A percentile compares a stretch with the other conserved stretches of the same genome.
Conservation (phyloP, 2,113 vertebrate genomes). For the Phaethornis superciliosus region DNA sequence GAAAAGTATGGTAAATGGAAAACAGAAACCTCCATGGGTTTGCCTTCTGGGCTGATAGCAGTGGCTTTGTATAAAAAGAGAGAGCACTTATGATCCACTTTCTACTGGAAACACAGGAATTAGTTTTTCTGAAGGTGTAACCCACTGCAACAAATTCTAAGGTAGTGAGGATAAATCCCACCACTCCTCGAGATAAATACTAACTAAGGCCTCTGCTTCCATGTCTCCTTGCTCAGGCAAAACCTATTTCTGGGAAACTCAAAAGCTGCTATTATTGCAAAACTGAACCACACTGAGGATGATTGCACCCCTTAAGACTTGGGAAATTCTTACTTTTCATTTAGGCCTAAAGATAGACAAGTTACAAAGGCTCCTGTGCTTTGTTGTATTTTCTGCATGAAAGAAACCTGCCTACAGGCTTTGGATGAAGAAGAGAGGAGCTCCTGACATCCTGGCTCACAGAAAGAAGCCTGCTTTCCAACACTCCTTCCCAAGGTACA, state of each 20-base stretch:
- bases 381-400: not conserved
- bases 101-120: constrained; percentile 27
- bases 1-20: constrained; percentile 49
- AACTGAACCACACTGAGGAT: not conserved
- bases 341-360: not conserved
- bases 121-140: constrained; percentile 28
- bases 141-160: not conserved
- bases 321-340: not conserved
- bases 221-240: not conserved
- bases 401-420: not conserved
- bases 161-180: not conserved
- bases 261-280: not conserved
- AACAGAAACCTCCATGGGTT: constrained; percentile 58
- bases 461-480: not conserved
- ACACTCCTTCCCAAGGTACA: not conserved
- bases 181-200: not conserved
- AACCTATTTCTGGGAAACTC: not conserved
- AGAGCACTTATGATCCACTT: constrained; percentile 25
- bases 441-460: not conserved
- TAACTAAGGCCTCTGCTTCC: not conserved
- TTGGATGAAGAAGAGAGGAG: not conserved
- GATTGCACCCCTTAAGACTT: not conserved
- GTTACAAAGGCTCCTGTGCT: not conserved
- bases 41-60: constrained; percentile 27
- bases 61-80: constrained; percentile 31